phyloP scores from a whole-genome alignment of 2,888 invertebrate species.

The Ferdinandea cuprea region DNA sequence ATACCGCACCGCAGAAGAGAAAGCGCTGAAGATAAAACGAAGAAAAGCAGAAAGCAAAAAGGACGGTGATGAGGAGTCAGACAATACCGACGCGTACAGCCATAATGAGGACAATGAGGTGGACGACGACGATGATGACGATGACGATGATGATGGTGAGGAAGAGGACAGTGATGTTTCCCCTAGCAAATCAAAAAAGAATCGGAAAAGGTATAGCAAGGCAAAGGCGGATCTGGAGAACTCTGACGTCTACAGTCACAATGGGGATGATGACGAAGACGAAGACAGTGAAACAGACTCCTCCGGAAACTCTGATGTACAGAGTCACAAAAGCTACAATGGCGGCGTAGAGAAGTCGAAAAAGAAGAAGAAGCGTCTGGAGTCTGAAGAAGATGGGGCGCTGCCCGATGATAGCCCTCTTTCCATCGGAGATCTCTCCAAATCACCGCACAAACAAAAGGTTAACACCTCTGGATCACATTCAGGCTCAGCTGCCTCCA shows the following conservation, averaged over 20 bases:
- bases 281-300: slow-evolving; percentile 83
- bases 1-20: slow-evolving; percentile 77
- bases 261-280: slow-evolving; percentile 82
- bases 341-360: slow-evolving; percentile 80
- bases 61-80: slow-evolving; percentile 34
- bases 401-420: slow-evolving; percentile 84
- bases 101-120: slow-evolving; percentile 23
- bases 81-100: slow-evolving; percentile 67
- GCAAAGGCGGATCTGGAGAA: slow-evolving; percentile 80
- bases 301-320: slow-evolving; percentile 81
- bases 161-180: slow-evolving; percentile 75
- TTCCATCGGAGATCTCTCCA: slow-evolving; percentile 84
- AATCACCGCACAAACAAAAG: slow-evolving; percentile 79
- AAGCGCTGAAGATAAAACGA: slow-evolving; percentile 63
- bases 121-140: slow-evolving; percentile 40
- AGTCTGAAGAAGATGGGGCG: slow-evolving; percentile 80
- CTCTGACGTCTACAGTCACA: slow-evolving; percentile 74
- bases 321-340: slow-evolving; percentile 79
- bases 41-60: slow-evolving; percentile 76
- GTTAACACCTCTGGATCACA: slow-evolving; percentile 41
- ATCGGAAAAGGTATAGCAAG: slow-evolving; percentile 77
- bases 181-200: slow-evolving; percentile 75
- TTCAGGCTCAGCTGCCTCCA: slow-evolving; percentile 45
- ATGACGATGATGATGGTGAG: slow-evolving; percentile 76
- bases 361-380: slow-evolving; percentile 60